These are phyloP conservation scores for Hirudo medicinalis DNA, from an alignment of 1,140 invertebrate species.

Conservation along the genomic window DNA sequence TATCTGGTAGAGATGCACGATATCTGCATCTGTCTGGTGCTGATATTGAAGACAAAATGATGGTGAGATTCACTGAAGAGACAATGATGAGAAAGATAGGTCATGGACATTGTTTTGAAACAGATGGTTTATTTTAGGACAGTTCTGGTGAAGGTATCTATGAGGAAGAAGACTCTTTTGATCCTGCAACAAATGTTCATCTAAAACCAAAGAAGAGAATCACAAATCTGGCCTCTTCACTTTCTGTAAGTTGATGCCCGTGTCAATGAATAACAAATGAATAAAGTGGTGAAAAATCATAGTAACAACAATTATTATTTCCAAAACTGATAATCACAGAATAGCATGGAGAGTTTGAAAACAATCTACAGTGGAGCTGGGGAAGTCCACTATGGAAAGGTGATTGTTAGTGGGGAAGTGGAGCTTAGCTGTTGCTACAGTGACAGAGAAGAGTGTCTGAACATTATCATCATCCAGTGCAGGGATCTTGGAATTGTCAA, in stretches of 20 bases:
- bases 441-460: constrained; percentile 42
- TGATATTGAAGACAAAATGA: too few species aligned
- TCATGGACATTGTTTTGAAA: too few species aligned
- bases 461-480: background rate
- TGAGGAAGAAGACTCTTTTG: too few species aligned
- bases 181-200: too few species aligned
- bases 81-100: too few species aligned
- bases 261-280: too few species aligned
- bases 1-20: too few species aligned
- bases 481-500: constrained; percentile 2
- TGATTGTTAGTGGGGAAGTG: constrained; percentile 75
- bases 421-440: constrained; percentile 84
- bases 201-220: background rate
- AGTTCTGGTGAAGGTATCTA: too few species aligned
- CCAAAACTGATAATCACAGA: constrained; percentile 44
- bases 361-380: constrained; percentile 86
- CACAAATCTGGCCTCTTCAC: constrained; percentile 1
- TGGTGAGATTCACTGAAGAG: too few species aligned
- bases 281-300: too few species aligned
- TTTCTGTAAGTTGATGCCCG: background rate
- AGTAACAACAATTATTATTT: background rate
- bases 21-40: too few species aligned
- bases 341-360: constrained; percentile 80
- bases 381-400: constrained; percentile 73
- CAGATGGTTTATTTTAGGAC: too few species aligned